A percentile compares a stretch with the other conserved stretches of the same genome.
Conservation (phyloP, 1,140 invertebrate species). For the Cherax quadricarinatus region DNA sequence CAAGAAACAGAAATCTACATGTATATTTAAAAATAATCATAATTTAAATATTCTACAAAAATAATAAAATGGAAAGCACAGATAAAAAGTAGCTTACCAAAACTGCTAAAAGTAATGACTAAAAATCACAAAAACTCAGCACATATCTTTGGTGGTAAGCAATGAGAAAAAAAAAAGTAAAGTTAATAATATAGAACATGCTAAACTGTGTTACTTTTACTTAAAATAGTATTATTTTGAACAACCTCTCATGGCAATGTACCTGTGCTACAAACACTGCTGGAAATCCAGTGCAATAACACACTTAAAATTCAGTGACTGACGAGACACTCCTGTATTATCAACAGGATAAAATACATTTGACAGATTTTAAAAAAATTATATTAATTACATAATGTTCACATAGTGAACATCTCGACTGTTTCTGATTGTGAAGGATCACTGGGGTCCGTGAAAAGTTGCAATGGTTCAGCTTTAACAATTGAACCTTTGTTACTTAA, state of each 20-base stretch:
- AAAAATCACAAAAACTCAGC: constrained; percentile 4
- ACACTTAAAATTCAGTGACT: neutral
- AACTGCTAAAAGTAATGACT: constrained; percentile 6
- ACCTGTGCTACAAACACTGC: neutral
- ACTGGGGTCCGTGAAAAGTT: constrained; percentile 59
- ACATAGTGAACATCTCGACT: constrained; percentile 66
- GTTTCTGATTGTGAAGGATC: constrained; percentile 58
- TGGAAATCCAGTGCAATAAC: neutral
- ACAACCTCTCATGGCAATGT: constrained; percentile 24
- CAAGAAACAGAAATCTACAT: constrained; percentile 25
- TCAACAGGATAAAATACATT: constrained; percentile 9
- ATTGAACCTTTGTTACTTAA: constrained; percentile 55
- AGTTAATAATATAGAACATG: constrained; percentile 14
- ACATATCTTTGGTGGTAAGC: constrained; percentile 42
- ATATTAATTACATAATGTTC: neutral
- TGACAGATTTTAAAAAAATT: constrained; percentile 8
- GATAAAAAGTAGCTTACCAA: neutral
- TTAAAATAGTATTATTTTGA: constrained; percentile 15
- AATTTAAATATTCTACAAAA: neutral
- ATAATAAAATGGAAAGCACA: neutral
- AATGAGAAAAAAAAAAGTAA: neutral
- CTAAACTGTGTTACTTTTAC: neutral
- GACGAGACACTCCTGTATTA: neutral
- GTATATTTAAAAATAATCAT: neutral
- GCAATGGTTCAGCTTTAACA: constrained; percentile 56